Evolutionary conservation across 30 jellyfish, hydroid and myxozoan genomes (phyloP).

Genomic region (Aurelia sp.): DNA sequence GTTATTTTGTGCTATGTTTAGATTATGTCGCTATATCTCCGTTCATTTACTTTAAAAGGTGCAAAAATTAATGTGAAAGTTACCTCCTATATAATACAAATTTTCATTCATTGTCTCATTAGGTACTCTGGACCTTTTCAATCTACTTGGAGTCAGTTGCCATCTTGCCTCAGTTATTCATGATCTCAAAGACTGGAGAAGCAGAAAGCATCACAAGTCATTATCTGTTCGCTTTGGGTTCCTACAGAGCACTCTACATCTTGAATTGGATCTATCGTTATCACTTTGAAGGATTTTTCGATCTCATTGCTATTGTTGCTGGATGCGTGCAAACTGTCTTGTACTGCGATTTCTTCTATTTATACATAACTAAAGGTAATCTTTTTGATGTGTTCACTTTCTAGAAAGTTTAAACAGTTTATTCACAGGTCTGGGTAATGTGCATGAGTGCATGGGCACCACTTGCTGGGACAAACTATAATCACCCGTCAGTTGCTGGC

Average conservation of each 20-base stretch:
- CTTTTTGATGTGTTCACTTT: neutral
- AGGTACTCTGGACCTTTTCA: conserved; percentile 99
- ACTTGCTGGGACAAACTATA: too few relatives aligned
- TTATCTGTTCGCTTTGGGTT: conserved; percentile 96
- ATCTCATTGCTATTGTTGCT: conserved; percentile 97
- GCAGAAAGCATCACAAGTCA: conserved; percentile 99
- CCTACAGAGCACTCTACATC: conserved; percentile 95
- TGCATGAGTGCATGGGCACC: too few relatives aligned
- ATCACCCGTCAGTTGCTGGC: too few relatives aligned
- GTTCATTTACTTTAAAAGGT: too few relatives aligned
- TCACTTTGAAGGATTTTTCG: conserved; percentile 93
- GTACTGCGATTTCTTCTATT: conserved; percentile 96
- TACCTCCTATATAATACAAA: too few relatives aligned
- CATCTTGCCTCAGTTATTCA: conserved; percentile 94
- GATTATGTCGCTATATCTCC: too few relatives aligned
- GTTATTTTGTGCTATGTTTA: too few relatives aligned
- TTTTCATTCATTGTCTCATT: too few relatives aligned
- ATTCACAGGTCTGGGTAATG: too few relatives aligned
- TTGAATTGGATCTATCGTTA: conserved; percentile 96
- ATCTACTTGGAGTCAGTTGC: conserved; percentile 99
- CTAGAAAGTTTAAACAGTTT: too few relatives aligned
- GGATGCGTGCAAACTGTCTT: conserved; percentile 98
- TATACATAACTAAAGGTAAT: conserved; percentile 98
- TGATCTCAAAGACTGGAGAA: conserved; percentile 98
- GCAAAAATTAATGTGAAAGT: too few relatives aligned